Base-by-base conservation (phyloP, 2,113 vertebrate genomes). In the Orcinus orca region DNA sequence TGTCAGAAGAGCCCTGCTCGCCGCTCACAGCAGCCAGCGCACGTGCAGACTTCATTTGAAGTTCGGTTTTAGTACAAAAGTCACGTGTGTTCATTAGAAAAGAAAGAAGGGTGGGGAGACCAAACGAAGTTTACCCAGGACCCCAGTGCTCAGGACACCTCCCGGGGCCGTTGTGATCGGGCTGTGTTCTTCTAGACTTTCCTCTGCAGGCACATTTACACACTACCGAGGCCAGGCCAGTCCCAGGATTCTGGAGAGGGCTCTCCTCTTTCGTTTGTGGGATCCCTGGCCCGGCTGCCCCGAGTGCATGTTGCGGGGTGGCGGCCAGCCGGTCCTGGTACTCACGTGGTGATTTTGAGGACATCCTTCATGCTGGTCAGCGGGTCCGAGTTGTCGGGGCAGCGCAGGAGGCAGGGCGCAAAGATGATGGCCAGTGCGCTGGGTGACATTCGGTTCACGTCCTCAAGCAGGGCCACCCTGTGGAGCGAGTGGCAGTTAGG, bases 361-460 rank as follows among this genome's bases (percentile, higher is more conserved):
- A 99, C 99, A 0, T 99, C 99, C 97, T 99, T 99, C 99, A 99
- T 99, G 98, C 99, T 99, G 96, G 99, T 99, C 74, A 99, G 97
- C 0, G 99, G 99, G 98, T 99, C 99, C 0, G 99, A 99, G 38
- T 98, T 99, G 97, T 99, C 99, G 0, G 99, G 99, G 74, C 99
- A 99, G 86, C 99, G 99, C 86, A 99, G 97, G 84, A 99, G 98
- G 93, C 99, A 99, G 0, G 99, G 99, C 1, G 99, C 99, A 53
- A 99, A 99, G 89, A 99, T 99, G 14, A 99, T 99, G 84, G 99
- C 99, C 98, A 99, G 80, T 0, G 99, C 99, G 3, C 99, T 99
- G 0, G 99, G 98, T 3, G 99, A 99, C 99, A 99, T 99, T 18
- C 99, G 99, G 98, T 99, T 99, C 97, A 99, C 99, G 13, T 99